Base-by-base conservation (phyloP, 2,113 vertebrate genomes). In the Colistium nudipinnis region DNA sequence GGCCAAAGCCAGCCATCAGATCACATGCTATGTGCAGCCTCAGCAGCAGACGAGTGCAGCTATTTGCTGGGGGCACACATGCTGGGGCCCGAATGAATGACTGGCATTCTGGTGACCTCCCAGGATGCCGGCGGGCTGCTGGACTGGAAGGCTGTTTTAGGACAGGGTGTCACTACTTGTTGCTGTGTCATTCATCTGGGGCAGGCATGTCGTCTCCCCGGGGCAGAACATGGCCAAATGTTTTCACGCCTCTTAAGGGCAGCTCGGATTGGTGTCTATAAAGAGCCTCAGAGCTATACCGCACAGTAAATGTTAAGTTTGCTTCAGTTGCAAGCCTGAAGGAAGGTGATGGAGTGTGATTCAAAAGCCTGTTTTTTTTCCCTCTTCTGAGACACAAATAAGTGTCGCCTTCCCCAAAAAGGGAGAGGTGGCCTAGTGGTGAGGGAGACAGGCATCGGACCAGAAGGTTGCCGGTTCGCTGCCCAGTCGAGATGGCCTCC, bases 21-120 rank as follows among this genome's bases (percentile, higher is more conserved):
- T 90, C 82, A 89, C 81, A 90, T 88, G 82, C 78, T 90, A 92
- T 92, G 88, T 91, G 91, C 91, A 89, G 83, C 85, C 85, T 91
- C 92, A 92, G 90, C 84, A 88, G 76, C 86, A 87, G 79, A 86
- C 77, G 49, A 83, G 79, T 65, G 20, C 44, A 87, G 84, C 68
- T 89, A 89, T 90, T 90, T 89, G 84, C 88, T 86, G 83, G 83
- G 86, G 87, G 74, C 81, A 85, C 68, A 76, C 77, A 88, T 82
- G 82, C 84, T 60, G 71, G 63, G 81, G 78, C 51, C 70, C 44
- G 9, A 74, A 84, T 87, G 85, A 88, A 89, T 86, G 86, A 86
- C 66, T 82, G 84, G 84, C 83, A 91, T 88, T 85, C 86, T 82
- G 75, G 79, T 88, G 89, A 90, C 87, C 82, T 87, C 86, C 82